Evolutionary conservation across 2,888 invertebrate species (phyloP), one percentile per base, ranked within the genome.

Genomic region (Noctua janthina): DNA sequence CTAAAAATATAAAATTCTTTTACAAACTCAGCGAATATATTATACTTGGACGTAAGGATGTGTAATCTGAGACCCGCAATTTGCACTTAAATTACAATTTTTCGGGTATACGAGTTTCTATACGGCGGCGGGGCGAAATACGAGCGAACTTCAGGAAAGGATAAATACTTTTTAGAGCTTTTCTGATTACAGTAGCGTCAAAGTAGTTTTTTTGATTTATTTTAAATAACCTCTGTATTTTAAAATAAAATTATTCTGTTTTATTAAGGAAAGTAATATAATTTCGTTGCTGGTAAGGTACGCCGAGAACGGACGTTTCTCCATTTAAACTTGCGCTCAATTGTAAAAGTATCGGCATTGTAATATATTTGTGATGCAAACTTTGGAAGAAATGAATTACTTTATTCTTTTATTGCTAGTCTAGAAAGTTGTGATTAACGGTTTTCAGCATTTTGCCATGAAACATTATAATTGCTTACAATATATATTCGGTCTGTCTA

Each of bases 21-120:
- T 71, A 81, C 74, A 79, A 79, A 78, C 68, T 80, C 79, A 70
- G 80, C 80, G 62, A 77, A 77, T 80, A 76, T 83, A 77, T 83
- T 74, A 76, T 69, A 73, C 84, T 79, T 79, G 73, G 68, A 71
- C 71, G 85, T 76, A 76, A 85, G 86, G 79, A 88, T 80, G 78
- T 88, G 88, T 88, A 84, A 86, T 85, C 88, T 82, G 79, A 79
- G 84, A 81, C 81, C 86, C 79, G 78, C 84, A 88, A 88, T 87
- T 87, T 87, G 87, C 87, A 87, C 87, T 84, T 87, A 86, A 88
- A 88, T 88, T 87, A 88, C 81, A 87, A 88, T 79, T 88, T 87
- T 88, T 88, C 81, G 83, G 80, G 71, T 83, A 79, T 78, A 83
- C 62, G 83, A 87, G 78, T 78, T 83, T 86, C 78, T 83, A 81